phyloP scores from a whole-genome alignment of 1,140 invertebrate species.

The Dreissena rostriformis region DNA sequence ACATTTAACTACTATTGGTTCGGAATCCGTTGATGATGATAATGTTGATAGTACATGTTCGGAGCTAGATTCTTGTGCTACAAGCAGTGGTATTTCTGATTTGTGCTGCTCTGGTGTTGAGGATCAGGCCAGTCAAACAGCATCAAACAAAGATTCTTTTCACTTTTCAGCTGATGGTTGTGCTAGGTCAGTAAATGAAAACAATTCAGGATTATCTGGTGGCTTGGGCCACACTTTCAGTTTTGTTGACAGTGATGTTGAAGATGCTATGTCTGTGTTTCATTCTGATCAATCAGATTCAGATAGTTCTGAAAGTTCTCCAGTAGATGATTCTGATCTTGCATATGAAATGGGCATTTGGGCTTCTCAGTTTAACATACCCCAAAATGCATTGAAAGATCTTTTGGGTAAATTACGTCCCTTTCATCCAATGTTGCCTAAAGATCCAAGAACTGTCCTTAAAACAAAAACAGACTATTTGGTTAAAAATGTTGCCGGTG shows the following conservation, averaged over 20 bases:
- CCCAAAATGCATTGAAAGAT: slow-evolving; percentile 38
- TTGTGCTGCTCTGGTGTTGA: slow-evolving; percentile 11
- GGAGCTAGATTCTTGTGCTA: slow-evolving; percentile 27
- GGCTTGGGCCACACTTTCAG: slow-evolving; percentile 21
- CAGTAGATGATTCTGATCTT: slow-evolving; percentile 34
- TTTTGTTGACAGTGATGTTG: slow-evolving; percentile 30
- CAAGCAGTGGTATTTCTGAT: slow-evolving; percentile 40
- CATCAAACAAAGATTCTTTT: slow-evolving; percentile 39
- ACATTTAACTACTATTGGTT: slow-evolving; percentile 23
- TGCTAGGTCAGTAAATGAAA: slow-evolving; percentile 26
- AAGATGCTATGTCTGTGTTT: slow-evolving; percentile 40
- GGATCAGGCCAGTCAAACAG: slow-evolving; percentile 28
- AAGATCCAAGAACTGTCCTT: slow-evolving; percentile 45
- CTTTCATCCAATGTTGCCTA: slow-evolving; percentile 37
- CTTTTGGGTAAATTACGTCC: slow-evolving; percentile 39
- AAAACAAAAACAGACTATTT: slow-evolving; percentile 33
- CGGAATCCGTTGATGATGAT: slow-evolving; percentile 10
- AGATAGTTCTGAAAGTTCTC: slow-evolving; percentile 13
- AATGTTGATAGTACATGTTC: slow-evolving; percentile 14
- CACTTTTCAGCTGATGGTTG: slow-evolving; percentile 36
- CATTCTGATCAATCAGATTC: slow-evolving; percentile 41
- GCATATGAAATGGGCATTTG: slow-evolving; percentile 43
- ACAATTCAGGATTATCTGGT: slow-evolving; percentile 35
- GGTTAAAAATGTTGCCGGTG: slow-evolving; percentile 36
- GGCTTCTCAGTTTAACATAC: slow-evolving; percentile 45